phyloP scores from a whole-genome alignment of 2,888 invertebrate genomes.

The Ditylenchus weischeri region DNA sequence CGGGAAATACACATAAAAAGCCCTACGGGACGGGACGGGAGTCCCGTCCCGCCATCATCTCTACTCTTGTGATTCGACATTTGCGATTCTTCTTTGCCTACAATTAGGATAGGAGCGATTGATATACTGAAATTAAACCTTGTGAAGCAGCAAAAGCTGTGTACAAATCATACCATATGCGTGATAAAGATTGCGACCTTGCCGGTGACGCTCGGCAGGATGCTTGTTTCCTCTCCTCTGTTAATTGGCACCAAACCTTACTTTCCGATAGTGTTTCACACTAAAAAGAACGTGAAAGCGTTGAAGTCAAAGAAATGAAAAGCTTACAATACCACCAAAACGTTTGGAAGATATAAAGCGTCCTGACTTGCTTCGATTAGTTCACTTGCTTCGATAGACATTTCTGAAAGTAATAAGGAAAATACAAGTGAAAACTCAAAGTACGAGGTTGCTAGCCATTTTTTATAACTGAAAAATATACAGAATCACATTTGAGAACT shows the following conservation, averaged over 20 bases:
- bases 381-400: too few relatives aligned
- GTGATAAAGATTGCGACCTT: conserved; percentile 31
- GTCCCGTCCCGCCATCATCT: too few relatives aligned
- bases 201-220: conserved; percentile 38
- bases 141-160: too few relatives aligned
- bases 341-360: conserved; percentile 57
- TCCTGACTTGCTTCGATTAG: too few relatives aligned
- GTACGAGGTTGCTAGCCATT: too few relatives aligned
- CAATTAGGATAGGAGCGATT: conserved; percentile 46
- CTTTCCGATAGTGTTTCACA: conserved; percentile 40
- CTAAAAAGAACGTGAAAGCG: conserved; percentile 34
- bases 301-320: conserved; percentile 1
- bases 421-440: too few relatives aligned
- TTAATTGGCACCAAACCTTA: conserved; percentile 44
- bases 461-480: too few relatives aligned
- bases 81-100: conserved; percentile 43
- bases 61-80: conserved; percentile 41
- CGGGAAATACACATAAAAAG: too few relatives aligned
- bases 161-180: conserved; percentile 19
- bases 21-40: too few relatives aligned
- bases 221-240: conserved; percentile 49
- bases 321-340: conserved; percentile 52
- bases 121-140: conserved; percentile 44
- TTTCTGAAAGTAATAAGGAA: too few relatives aligned
- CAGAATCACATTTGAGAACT: too few relatives aligned